Evolutionary conservation across 2,888 invertebrate genomes (phyloP).

Genomic region (Mantis religiosa): DNA sequence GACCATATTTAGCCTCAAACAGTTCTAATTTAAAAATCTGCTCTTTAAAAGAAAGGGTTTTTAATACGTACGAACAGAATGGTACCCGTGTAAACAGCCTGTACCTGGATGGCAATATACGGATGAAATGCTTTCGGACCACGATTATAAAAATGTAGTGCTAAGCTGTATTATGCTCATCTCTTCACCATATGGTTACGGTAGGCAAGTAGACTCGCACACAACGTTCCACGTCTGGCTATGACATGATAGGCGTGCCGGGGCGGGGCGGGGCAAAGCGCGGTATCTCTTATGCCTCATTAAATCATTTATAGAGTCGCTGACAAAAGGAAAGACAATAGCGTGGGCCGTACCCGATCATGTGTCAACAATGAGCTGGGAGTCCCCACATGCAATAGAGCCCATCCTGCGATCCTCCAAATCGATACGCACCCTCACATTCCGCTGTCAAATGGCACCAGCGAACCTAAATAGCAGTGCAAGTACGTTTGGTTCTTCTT

Average conservation of each 20-base stretch:
- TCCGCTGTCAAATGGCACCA: not conserved
- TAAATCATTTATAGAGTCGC: slow-evolving; percentile 24
- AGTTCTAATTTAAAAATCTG: no score
- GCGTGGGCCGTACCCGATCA: not conserved
- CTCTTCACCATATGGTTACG: not conserved
- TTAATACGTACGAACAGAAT: no score
- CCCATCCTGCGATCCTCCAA: not conserved
- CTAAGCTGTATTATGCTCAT: not conserved
- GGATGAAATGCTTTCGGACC: not conserved
- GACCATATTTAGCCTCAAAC: no score
- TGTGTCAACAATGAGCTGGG: not conserved
- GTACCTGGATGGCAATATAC: not conserved
- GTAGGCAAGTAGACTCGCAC: not conserved
- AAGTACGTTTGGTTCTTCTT: not conserved
- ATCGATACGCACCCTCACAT: not conserved
- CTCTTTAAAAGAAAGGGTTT: no score
- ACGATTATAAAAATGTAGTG: not conserved
- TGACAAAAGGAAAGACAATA: slow-evolving; percentile 7
- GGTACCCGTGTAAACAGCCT: not conserved
- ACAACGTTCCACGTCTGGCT: not conserved
- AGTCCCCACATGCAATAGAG: not conserved
- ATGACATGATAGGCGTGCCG: not conserved
- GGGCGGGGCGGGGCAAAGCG: not conserved
- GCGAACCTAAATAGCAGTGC: not conserved
- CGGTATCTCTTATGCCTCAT: slow-evolving; percentile 28